Conservation (phyloP, 2,113 vertebrate genomes). For the Notechis scutatus region DNA sequence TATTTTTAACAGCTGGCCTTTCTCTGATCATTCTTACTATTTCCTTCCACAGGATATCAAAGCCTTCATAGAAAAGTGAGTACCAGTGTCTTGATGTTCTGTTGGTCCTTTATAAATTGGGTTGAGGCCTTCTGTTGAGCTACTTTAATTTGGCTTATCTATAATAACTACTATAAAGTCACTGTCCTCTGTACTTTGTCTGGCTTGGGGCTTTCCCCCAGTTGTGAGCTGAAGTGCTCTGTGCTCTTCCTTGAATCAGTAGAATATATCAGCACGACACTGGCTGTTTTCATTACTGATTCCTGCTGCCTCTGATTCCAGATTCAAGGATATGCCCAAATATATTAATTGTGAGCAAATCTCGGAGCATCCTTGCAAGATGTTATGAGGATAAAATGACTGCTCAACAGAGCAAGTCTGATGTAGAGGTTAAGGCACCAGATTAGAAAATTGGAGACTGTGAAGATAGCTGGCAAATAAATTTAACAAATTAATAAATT, state of each 20-base stretch:
- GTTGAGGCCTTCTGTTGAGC: background rate
- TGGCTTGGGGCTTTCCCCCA: background rate
- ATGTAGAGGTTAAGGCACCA: background rate
- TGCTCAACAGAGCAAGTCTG: background rate
- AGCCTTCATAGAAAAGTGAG: slow-evolving; percentile 8
- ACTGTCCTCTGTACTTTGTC: background rate
- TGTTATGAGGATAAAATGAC: background rate
- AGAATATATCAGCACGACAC: background rate
- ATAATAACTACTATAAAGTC: background rate
- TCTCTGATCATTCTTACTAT: background rate
- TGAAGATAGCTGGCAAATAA: background rate
- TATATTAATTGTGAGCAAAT: background rate
- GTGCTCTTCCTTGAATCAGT: background rate
- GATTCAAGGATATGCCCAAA: background rate
- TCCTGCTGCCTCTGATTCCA: background rate
- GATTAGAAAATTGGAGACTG: background rate
- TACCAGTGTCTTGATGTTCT: background rate
- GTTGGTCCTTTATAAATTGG: background rate
- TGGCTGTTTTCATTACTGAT: background rate
- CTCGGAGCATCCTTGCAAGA: background rate
- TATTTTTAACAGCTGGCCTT: background rate
- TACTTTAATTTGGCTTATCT: background rate
- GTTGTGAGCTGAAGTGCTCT: background rate
- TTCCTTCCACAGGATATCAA: slow-evolving; percentile 5
- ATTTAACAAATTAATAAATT: background rate